These are phyloP conservation scores for Dasyurus viverrinus DNA, from an alignment of 2,113 vertebrate genomes.

Conservation along the genomic window DNA sequence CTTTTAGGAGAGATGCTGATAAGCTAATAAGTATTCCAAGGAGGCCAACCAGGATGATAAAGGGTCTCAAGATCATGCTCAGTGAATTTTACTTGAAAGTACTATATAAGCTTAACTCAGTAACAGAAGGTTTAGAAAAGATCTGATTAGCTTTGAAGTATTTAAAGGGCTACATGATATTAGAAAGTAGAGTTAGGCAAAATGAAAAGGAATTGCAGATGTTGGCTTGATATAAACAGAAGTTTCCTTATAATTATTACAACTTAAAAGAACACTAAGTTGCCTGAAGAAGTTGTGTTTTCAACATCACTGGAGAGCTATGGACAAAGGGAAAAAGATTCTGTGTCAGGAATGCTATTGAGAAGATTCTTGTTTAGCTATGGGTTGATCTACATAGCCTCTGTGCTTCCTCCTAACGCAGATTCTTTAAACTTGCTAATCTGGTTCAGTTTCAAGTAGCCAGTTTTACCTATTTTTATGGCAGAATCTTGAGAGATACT, in stretches of 20 bases:
- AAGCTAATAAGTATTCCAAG: neutral
- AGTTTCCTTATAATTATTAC: neutral
- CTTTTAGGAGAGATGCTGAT: neutral
- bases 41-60: neutral
- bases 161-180: neutral
- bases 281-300: neutral
- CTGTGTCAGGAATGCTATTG: neutral
- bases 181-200: neutral
- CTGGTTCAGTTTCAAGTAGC: neutral
- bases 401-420: neutral
- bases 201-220: neutral
- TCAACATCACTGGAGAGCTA: neutral
- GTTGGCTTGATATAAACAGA: neutral
- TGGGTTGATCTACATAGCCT: neutral
- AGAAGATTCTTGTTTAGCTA: neutral
- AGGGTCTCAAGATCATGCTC: neutral
- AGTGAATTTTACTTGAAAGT: neutral
- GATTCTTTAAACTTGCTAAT: neutral
- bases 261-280: neutral
- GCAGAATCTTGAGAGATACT: conserved; percentile 1
- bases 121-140: neutral
- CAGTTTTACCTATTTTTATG: neutral
- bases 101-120: neutral
- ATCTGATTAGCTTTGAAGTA: neutral
- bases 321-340: neutral